Evolutionary conservation across 2,113 vertebrate species (phyloP), one percentile per base, ranked within the genome.

Genomic region (Microcebus lehilahytsara): DNA sequence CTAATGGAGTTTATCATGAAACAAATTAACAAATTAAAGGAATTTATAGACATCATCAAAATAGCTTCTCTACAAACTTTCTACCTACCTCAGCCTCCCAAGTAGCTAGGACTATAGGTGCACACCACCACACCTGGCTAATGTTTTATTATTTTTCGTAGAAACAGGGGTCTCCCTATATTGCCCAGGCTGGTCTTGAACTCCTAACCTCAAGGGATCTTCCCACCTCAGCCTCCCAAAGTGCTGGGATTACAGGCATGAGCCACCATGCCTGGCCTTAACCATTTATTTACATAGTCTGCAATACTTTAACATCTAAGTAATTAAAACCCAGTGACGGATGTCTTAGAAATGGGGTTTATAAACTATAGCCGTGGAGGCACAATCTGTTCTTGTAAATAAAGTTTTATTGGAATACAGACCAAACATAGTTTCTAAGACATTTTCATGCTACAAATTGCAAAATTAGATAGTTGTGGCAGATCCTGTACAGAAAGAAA

Each of bases 31-130:
- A n/a, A n/a, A 90, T 84, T 58, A 67, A 92, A 81, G 32, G 6
- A 8, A 94, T 69, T 96, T 96, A 74, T 16, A 88, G 56, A 84
- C 6, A 95, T 75, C 46, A 88, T 91, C 23, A 69, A 95, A 96
- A 89, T 53, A 96, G 37, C 75, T 91, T 85, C 51, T 75, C 71
- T 46, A 60, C n/a, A 83, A 95, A 40, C 74, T 89, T 93, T 80
- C 77, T 72, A 30, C 62, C 62, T 64, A 64, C 62, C 62, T 64
- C 27, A 64, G 62, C 62, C 62, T 64, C 27, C 27, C 62, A 64
- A 30, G 27, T 30, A 64, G 62, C 62, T 62, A 64, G 25, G 62
- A 64, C 62, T 64, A 64, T 10, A 64, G 25, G 25, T 64, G 62
- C 27, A 64, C 27, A 12, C 62, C 62, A 64, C 62, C 62, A 64